Base-by-base conservation (phyloP, 2,113 vertebrate genomes). In the Chaetodon auriga region DNA sequence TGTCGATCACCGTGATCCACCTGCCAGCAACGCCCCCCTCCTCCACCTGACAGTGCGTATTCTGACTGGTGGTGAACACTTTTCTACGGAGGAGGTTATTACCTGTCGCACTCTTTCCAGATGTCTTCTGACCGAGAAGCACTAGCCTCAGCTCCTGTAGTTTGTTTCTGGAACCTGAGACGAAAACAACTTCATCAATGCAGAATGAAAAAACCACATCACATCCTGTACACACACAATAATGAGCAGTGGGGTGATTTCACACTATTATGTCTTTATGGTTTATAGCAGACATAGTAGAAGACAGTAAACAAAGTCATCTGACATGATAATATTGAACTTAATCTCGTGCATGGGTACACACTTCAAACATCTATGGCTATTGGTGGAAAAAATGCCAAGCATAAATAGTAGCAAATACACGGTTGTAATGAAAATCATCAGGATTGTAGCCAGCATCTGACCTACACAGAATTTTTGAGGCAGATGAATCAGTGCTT, bases 41-140 rank as follows among this genome's bases (percentile, higher is more conserved):
- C 14, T 15, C n/a, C 7, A 72, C 3, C 7, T 38, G 57, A 63
- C 81, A 83, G 2, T 10, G 1, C 6, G 73, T 9, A 43, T 62
- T 86, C 9, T 58, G 5, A 23, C 19, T 13, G 5, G 36, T 43
- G 51, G 69, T 2, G 16, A 92, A 92, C 14, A 68, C 77, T 2
- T 75, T 53, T 58, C 57, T 82, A 0, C 7, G n/a, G 23, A 93
- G 75, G 35, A 90, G 62, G 48, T 7, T 87, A 9, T 89, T 92
- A 82, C 80, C 87, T 61, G 76, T 41, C 19, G 86, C 66, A 49
- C 65, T 91, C 78, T 92, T 93, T 41, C 91, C 90, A 43, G 7
- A 64, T 0, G 48, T 78, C 66, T 87, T 89, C 60, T 88, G 66
- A 43, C 92, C 91, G 4, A 92, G 41, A 45, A 92, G 60, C 53